These are phyloP conservation scores for Drosophila birchii DNA, from an alignment of 2,888 invertebrate genomes.

Conservation along the genomic window DNA sequence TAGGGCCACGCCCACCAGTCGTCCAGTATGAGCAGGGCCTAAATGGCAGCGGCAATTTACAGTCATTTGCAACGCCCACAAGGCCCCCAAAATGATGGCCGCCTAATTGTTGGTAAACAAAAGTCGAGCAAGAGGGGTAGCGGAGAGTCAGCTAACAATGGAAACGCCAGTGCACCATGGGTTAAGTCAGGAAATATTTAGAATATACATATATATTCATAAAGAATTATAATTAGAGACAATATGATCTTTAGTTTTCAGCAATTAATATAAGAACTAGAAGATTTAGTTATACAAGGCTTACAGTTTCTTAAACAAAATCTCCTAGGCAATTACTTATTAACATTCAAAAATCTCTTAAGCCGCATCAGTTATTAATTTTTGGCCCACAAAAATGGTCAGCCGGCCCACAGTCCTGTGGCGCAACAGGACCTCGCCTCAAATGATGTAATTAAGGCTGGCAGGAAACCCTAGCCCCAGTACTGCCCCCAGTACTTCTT, in stretches of 20 bases:
- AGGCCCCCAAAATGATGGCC: slow-evolving; percentile 53
- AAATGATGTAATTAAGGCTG: slow-evolving; percentile 78
- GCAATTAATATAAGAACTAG: not conserved
- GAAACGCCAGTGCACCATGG: slow-evolving; percentile 30
- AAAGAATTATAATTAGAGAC: not conserved
- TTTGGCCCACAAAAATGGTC: not conserved
- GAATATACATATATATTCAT: not conserved
- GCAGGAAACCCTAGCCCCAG: slow-evolving; percentile 40
- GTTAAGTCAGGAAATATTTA: not conserved
- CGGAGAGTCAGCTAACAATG: slow-evolving; percentile 41
- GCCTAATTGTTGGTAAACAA: slow-evolving; percentile 78
- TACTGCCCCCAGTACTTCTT: not conserved
- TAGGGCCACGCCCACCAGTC: slow-evolving; percentile 41
- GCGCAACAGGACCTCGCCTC: slow-evolving; percentile 73
- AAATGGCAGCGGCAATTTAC: slow-evolving; percentile 71
- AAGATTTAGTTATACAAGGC: fast-evolving
- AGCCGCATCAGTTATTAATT: not conserved
- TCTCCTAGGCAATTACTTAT: not conserved
- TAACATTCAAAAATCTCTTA: not conserved
- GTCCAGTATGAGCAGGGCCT: slow-evolving; percentile 55
- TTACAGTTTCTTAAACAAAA: not conserved
- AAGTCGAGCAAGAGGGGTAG: slow-evolving; percentile 48
- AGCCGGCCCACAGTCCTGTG: slow-evolving; percentile 3
- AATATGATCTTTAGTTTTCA: not conserved
- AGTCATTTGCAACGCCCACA: slow-evolving; percentile 73